Conservation (phyloP, 2,113 vertebrate species). For the Cepphus grylle region DNA sequence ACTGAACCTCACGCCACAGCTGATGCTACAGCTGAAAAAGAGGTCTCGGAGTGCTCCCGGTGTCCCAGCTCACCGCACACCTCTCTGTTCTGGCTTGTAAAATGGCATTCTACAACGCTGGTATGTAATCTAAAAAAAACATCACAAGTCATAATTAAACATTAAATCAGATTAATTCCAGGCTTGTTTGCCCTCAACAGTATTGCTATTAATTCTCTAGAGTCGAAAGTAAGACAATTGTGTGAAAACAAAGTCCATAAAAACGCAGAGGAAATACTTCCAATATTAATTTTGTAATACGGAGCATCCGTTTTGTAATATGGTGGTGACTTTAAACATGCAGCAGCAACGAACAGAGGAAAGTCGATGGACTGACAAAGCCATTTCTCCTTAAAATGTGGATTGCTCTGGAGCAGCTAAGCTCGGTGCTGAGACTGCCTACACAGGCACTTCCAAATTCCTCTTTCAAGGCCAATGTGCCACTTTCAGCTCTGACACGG, state of each 20-base stretch:
- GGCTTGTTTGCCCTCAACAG: not conserved
- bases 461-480: conserved; percentile 60
- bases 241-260: conserved; percentile 16
- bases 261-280: conserved; percentile 3
- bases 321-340: not conserved
- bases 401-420: not conserved
- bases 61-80: not conserved
- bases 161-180: conserved; percentile 38
- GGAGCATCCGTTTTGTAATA: not conserved
- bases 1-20: not conserved
- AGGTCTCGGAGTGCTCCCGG: not conserved
- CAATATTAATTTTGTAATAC: conserved; percentile 1
- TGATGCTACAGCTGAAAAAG: not conserved
- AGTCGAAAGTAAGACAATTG: not conserved
- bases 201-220: not conserved
- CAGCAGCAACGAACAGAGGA: not conserved
- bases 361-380: not conserved
- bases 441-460: conserved; percentile 2
- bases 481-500: conserved; percentile 63
- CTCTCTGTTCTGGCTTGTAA: not conserved
- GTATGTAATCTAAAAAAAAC: not conserved
- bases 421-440: not conserved
- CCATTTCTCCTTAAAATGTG: conserved; percentile 32
- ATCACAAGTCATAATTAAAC: conserved; percentile 34
- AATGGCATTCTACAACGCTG: not conserved